Percentiles rank a stretch among this genome's conserved stretches.
phyloP scores from a whole-genome alignment of 2,113 vertebrate genomes.

The Tichodroma muraria region DNA sequence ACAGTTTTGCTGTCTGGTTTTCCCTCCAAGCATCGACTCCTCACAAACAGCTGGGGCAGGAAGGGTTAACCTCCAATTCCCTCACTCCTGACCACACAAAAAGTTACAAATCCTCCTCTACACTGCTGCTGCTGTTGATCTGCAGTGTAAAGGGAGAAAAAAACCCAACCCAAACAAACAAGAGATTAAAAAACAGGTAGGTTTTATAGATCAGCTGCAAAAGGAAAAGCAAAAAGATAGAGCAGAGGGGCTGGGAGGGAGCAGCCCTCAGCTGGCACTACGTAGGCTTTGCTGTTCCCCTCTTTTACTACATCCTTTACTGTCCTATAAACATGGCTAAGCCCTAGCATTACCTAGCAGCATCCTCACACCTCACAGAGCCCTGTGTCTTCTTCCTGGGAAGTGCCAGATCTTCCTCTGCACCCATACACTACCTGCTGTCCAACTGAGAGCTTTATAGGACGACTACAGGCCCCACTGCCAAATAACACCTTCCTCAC shows the following conservation, averaged over 20 bases:
- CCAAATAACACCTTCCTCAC: neutral
- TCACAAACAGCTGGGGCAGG: neutral
- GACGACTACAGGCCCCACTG: neutral
- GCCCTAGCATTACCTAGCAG: neutral
- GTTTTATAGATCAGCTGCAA: slow-evolving; percentile 14
- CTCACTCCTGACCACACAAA: neutral
- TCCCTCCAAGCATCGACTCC: neutral
- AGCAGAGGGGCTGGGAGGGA: neutral
- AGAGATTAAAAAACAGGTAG: neutral
- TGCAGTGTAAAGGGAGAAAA: neutral
- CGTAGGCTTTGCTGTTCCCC: neutral
- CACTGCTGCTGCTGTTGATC: slow-evolving; percentile 1
- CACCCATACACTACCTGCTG: neutral
- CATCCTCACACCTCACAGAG: neutral
- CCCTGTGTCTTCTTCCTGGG: neutral
- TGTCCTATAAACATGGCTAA: neutral
- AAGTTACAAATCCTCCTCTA: neutral
- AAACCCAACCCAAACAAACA: neutral
- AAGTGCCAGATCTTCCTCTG: neutral
- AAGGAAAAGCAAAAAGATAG: neutral
- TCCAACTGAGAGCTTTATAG: neutral
- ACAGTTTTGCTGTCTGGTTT: neutral
- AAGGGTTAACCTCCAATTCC: neutral
- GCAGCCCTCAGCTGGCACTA: neutral
- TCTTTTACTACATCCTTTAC: neutral